Percentiles rank a stretch among this genome's conserved stretches.
These are phyloP conservation scores for Nerophis lumbriciformis DNA, from an alignment of 2,113 vertebrate species.

Conservation along the genomic window DNA sequence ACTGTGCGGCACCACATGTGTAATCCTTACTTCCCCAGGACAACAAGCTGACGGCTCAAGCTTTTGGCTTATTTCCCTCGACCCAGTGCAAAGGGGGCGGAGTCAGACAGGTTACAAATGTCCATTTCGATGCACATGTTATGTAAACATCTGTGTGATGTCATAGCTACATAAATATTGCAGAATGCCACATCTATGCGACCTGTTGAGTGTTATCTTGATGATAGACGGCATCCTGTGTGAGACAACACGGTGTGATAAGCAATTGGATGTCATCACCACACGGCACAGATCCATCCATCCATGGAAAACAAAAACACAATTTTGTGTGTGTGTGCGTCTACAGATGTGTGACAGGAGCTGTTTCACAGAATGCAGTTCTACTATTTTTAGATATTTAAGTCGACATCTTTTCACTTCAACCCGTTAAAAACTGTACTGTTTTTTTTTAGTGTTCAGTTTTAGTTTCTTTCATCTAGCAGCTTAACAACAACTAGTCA, in stretches of 20 bases:
- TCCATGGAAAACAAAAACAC: slow-evolving; percentile 47
- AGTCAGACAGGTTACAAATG: too few species aligned
- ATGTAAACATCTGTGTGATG: neutral
- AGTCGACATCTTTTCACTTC: slow-evolving; percentile 49
- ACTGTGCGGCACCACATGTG: too few species aligned
- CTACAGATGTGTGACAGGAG: slow-evolving; percentile 38
- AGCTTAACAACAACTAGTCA: slow-evolving; percentile 30
- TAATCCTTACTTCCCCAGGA: too few species aligned
- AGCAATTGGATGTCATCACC: slow-evolving; percentile 71
- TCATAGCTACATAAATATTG: too few species aligned
- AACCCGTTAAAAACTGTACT: slow-evolving; percentile 69
- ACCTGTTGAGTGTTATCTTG: too few species aligned
- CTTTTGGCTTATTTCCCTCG: too few species aligned
- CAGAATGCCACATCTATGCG: too few species aligned
- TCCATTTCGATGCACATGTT: too few species aligned
- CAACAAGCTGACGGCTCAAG: too few species aligned
- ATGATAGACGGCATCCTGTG: neutral
- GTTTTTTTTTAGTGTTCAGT: slow-evolving; percentile 59
- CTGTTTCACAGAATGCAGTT: slow-evolving; percentile 49
- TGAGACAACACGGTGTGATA: slow-evolving; percentile 24
- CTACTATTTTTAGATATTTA: slow-evolving; percentile 53
- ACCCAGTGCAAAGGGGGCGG: too few species aligned
- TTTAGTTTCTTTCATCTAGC: slow-evolving; percentile 18
- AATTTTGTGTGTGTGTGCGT: slow-evolving; percentile 42
- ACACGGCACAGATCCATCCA: slow-evolving; percentile 42